Evolutionary conservation across 2,888 invertebrate genomes (phyloP).

Genomic region (Escarpia spicata): DNA sequence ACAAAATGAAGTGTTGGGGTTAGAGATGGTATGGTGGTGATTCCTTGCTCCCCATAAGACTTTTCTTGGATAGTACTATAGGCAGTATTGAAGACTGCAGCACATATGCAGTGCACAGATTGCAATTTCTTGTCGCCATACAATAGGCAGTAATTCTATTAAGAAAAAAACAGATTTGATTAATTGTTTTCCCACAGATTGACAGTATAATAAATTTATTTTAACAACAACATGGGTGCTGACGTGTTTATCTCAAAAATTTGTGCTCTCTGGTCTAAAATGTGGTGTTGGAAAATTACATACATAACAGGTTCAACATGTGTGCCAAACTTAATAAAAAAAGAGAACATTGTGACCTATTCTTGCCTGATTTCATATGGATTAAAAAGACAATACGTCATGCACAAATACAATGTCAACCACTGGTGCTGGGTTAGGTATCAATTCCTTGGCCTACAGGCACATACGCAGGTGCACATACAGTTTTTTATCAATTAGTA

Average conservation of each 20-base stretch:
- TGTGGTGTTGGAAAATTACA: neutral
- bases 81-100: too few species aligned
- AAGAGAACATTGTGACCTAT: neutral
- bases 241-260: neutral
- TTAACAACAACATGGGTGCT: neutral
- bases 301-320: neutral
- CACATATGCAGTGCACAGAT: too few species aligned
- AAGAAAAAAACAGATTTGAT: neutral
- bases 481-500: slow-evolving; percentile 7
- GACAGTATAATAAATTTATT: neutral
- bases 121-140: too few species aligned
- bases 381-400: neutral
- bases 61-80: too few species aligned
- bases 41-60: too few species aligned
- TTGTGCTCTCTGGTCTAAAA: neutral
- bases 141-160: too few species aligned
- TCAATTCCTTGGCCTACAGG: neutral
- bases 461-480: neutral
- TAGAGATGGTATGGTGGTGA: too few species aligned
- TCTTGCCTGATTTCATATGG: neutral
- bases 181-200: neutral
- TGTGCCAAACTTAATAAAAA: neutral
- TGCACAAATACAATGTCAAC: too few species aligned
- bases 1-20: too few species aligned
- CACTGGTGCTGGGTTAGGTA: neutral